A percentile compares a stretch with the other conserved stretches of the same genome.
phyloP scores from a whole-genome alignment of 2,888 invertebrate species.

The Eupelmus urozonus region DNA sequence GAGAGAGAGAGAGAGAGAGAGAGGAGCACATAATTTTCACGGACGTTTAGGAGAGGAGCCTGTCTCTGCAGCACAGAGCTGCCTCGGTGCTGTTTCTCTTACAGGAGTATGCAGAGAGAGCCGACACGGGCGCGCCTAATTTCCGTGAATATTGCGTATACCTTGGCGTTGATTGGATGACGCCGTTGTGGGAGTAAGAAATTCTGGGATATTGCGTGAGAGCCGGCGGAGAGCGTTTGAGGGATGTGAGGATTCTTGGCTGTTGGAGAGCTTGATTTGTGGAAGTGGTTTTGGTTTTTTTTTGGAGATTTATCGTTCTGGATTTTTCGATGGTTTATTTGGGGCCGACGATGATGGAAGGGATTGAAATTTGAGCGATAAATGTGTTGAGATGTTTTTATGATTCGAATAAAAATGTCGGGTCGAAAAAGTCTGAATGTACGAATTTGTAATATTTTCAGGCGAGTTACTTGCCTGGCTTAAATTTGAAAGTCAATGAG shows the following conservation, averaged over 20 bases:
- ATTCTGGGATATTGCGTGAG: conserved; percentile 25
- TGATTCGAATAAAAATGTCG: no score
- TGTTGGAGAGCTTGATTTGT: not conserved
- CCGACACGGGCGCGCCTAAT: conserved; percentile 51
- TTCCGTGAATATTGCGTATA: conserved; percentile 51
- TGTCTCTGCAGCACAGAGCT: not conserved
- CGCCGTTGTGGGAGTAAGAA: conserved; percentile 13
- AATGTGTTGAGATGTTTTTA: no score
- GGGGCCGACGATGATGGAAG: not conserved
- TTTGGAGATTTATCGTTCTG: not conserved
- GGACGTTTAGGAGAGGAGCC: conserved; percentile 35
- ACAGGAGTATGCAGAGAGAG: not conserved
- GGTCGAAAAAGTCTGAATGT: no score
- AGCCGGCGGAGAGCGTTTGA: not conserved
- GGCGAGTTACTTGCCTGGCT: not conserved
- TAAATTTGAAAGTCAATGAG: no score
- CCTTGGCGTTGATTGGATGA: conserved; percentile 45
- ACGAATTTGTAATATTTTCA: not conserved
- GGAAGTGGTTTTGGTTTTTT: not conserved
- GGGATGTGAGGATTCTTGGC: not conserved
- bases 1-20: not conserved
- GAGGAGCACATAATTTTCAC: conserved; percentile 51
- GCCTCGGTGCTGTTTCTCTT: not conserved
- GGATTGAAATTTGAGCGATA: no score
- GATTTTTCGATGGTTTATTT: not conserved